phyloP scores from a whole-genome alignment of 1,140 invertebrate genomes.

The Aphis craccivora region DNA sequence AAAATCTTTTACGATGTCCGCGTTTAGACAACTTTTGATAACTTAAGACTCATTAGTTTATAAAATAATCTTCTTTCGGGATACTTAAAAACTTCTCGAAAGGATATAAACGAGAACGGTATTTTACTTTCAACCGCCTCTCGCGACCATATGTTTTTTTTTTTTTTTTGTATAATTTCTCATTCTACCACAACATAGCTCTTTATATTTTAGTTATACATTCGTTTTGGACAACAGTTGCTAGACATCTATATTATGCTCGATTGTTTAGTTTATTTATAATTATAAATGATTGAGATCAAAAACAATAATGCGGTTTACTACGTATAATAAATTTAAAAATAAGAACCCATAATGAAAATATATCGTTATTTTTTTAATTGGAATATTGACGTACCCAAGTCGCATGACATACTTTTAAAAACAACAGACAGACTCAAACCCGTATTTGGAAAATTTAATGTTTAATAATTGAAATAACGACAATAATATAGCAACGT shows the following conservation, averaged over 20 bases:
- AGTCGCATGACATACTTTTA: not conserved
- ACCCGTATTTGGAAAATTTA: not conserved
- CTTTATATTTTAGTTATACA: not conserved
- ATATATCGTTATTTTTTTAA: not conserved
- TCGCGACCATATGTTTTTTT: not conserved
- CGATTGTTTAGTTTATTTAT: not conserved
- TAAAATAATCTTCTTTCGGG: not conserved
- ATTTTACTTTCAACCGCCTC: not conserved
- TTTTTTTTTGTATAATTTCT: not conserved
- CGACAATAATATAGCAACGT: not conserved
- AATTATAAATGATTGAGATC: not conserved
- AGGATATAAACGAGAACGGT: not conserved
- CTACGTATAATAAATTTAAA: not conserved
- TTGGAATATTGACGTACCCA: not conserved
- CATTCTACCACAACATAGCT: not conserved
- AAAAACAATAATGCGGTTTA: not conserved
- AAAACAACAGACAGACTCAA: not conserved
- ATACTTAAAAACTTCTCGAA: not conserved
- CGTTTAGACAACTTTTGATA: not conserved
- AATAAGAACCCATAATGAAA: not conserved
- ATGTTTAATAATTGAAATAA: not conserved
- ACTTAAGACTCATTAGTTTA: not conserved
- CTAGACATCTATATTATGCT: not conserved
- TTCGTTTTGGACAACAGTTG: not conserved
- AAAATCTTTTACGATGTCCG: not conserved